phyloP scores from a whole-genome alignment of 2,797 vertebrate species.

The Leuciscus waleckii region DNA sequence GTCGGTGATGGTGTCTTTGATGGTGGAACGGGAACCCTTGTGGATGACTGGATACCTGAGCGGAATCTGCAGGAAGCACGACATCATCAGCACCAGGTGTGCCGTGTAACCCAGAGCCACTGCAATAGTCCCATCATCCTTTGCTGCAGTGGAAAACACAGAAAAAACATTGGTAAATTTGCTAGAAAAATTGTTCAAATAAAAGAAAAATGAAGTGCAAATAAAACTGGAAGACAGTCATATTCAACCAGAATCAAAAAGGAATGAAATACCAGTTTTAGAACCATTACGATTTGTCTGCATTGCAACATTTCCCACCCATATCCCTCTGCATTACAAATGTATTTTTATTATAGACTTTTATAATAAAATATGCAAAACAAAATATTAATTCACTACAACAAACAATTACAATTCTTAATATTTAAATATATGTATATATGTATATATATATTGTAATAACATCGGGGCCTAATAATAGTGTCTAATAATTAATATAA shows the following conservation, averaged over 20 bases:
- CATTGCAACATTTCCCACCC: not conserved
- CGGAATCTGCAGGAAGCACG: constrained; percentile 96
- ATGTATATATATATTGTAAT: not conserved
- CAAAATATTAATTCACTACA: not conserved
- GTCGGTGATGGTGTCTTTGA: constrained; percentile 98
- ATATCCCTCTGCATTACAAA: not conserved
- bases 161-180: not conserved
- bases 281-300: too few relatives aligned
- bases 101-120: constrained; percentile 97
- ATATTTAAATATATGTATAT: not conserved
- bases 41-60: constrained; percentile 96
- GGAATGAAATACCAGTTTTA: not conserved
- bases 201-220: not conserved
- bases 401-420: not conserved
- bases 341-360: not conserved
- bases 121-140: constrained; percentile 95
- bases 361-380: not conserved
- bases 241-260: constrained; percentile 26
- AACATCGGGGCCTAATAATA: not conserved
- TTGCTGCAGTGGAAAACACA: constrained; percentile 78
- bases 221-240: not conserved
- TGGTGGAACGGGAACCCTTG: constrained; percentile 94
- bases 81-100: constrained; percentile 97
- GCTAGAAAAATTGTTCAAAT: too few relatives aligned
- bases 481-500: not conserved